phyloP scores from a whole-genome alignment of 2,797 vertebrate species.

The Spatula clypeata region DNA sequence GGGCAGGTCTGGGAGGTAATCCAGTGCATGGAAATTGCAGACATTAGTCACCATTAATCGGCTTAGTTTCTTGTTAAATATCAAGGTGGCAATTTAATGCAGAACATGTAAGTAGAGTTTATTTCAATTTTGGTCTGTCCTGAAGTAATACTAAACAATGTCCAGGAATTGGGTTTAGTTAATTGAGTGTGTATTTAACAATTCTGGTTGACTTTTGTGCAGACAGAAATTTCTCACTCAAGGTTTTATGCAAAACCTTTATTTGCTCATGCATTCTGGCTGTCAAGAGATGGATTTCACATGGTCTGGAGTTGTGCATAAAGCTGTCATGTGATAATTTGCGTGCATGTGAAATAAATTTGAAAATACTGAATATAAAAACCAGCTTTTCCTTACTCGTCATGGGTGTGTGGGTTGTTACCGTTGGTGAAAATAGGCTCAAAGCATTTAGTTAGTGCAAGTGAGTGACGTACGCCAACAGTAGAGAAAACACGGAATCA shows the following conservation, averaged over 20 bases:
- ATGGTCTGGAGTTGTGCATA: neutral
- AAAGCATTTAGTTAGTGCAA: slow-evolving; percentile 11
- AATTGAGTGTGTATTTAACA: neutral
- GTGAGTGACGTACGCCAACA: neutral
- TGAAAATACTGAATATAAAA: neutral
- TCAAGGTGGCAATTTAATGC: neutral
- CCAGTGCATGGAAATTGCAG: neutral
- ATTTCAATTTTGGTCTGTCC: neutral
- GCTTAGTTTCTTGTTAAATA: neutral
- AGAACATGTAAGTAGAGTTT: neutral
- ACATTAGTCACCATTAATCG: neutral
- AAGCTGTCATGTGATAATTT: neutral
- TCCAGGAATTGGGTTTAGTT: neutral
- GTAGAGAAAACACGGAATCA: neutral
- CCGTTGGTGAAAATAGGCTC: slow-evolving; percentile 8
- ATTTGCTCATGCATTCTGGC: neutral
- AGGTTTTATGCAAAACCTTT: neutral
- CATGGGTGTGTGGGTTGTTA: neutral
- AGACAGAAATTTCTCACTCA: neutral
- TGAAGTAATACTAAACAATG: neutral
- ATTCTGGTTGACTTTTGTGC: neutral
- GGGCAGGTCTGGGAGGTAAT: neutral
- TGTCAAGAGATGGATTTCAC: neutral
- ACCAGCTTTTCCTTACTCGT: slow-evolving; percentile 40
- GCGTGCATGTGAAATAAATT: neutral